Percentiles rank a stretch among this genome's conserved stretches.
These are phyloP conservation scores for Leucoma salicis DNA, from an alignment of 2,888 invertebrate species.

Conservation along the genomic window DNA sequence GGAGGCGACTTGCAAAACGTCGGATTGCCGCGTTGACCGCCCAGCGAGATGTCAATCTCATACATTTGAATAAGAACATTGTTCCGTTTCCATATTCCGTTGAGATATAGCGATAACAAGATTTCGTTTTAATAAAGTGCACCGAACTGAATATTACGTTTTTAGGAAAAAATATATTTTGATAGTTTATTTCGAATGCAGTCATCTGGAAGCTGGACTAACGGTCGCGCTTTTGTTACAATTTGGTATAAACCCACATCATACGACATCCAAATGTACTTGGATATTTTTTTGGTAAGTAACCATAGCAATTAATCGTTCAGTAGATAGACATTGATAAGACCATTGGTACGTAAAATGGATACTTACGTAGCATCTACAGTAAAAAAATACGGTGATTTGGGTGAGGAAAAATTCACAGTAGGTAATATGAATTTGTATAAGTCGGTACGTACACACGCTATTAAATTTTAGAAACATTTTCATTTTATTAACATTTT, in stretches of 20 bases:
- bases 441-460: too few species aligned
- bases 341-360: constrained; percentile 14
- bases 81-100: constrained; percentile 66
- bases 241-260: constrained; percentile 22
- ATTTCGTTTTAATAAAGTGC: constrained; percentile 65
- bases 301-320: constrained; percentile 28
- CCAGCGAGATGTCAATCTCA: constrained; percentile 78
- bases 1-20: constrained; percentile 44
- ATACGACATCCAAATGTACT: constrained; percentile 32
- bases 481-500: too few species aligned
- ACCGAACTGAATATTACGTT: constrained; percentile 64
- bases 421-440: too few species aligned
- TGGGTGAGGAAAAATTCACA: too few species aligned
- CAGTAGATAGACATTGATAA: constrained; percentile 32
- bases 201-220: constrained; percentile 62
- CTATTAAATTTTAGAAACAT: too few species aligned
- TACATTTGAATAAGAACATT: constrained; percentile 74
- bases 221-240: constrained; percentile 61
- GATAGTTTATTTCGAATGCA: constrained; percentile 46
- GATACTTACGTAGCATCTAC: too few species aligned
- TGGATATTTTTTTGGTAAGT: constrained; percentile 20
- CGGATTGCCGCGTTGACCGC: constrained; percentile 61
- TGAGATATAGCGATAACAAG: constrained; percentile 70
- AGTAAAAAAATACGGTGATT: too few species aligned
- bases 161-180: constrained; percentile 54